phyloP scores from a whole-genome alignment of 23 tunicate genomes.

The Trididemnum clinides region DNA sequence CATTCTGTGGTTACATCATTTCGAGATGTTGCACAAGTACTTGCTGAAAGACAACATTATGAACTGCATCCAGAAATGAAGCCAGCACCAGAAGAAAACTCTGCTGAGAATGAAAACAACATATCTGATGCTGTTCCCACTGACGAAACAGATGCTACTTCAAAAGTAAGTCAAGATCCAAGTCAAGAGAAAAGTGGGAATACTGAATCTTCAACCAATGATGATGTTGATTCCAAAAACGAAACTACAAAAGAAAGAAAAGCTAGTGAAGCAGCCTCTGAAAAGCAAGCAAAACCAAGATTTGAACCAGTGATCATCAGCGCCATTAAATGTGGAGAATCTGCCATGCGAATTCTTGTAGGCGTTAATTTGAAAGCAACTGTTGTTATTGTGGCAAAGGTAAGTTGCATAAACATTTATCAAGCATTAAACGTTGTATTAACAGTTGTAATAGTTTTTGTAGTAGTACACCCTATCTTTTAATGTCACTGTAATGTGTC shows the following conservation, averaged over 20 bases:
- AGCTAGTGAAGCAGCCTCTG: background rate
- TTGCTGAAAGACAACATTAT: background rate
- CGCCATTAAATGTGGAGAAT: constrained; percentile 35
- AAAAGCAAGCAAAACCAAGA: background rate
- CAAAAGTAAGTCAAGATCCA: background rate
- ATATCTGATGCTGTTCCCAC: background rate
- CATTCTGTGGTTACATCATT: background rate
- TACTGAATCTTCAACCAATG: background rate
- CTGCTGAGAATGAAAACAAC: background rate
- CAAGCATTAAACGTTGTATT: too few species aligned
- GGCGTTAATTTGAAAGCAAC: constrained; percentile 6
- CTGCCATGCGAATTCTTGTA: constrained; percentile 28
- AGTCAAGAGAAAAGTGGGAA: background rate
- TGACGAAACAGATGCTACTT: background rate
- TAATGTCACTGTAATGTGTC: too few species aligned
- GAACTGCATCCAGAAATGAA: background rate
- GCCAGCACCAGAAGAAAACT: background rate
- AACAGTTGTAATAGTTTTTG: too few species aligned
- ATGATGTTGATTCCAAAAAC: background rate
- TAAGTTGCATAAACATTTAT: too few species aligned
- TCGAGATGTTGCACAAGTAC: background rate
- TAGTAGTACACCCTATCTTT: too few species aligned
- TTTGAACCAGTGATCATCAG: background rate
- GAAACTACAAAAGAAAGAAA: background rate
- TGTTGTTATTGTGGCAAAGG: constrained; percentile 25